phyloP scores from a whole-genome alignment of 37 sponge, comb jelly and placozoan genomes.

The Petrosia ficiformis region DNA sequence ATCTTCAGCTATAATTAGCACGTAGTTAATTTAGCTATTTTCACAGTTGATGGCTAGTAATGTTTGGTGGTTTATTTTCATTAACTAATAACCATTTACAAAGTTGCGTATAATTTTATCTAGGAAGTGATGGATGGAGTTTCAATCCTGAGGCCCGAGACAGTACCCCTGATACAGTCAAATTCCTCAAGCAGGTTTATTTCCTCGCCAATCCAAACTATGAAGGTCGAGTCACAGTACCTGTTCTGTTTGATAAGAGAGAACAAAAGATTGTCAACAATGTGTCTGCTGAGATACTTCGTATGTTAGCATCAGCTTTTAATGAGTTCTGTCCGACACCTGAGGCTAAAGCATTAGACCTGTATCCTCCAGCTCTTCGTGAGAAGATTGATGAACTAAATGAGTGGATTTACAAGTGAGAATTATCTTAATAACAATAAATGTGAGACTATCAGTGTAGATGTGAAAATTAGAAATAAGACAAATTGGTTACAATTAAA shows the following conservation, averaged over 20 bases:
- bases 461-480: too few species aligned
- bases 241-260: slow-evolving; percentile 86
- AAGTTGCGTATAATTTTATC: too few species aligned
- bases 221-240: slow-evolving; percentile 80
- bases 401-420: slow-evolving; percentile 82
- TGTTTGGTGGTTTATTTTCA: too few species aligned
- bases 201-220: slow-evolving; percentile 54
- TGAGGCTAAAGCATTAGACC: slow-evolving; percentile 65
- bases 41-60: too few species aligned
- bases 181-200: slow-evolving; percentile 70
- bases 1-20: too few species aligned
- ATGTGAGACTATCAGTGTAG: too few species aligned
- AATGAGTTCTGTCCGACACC: slow-evolving; percentile 68
- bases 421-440: neutral
- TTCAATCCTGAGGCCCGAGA: slow-evolving; percentile 58
- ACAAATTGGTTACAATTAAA: too few species aligned
- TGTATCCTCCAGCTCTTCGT: slow-evolving; percentile 78
- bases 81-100: too few species aligned
- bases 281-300: slow-evolving; percentile 86
- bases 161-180: slow-evolving; percentile 66
- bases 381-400: slow-evolving; percentile 77
- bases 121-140: slow-evolving; percentile 81
- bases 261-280: slow-evolving; percentile 78
- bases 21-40: too few species aligned
- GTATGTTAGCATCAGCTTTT: slow-evolving; percentile 88